These are phyloP conservation scores for Synergus japonicus DNA, from an alignment of 2,888 invertebrate genomes.

Conservation along the genomic window DNA sequence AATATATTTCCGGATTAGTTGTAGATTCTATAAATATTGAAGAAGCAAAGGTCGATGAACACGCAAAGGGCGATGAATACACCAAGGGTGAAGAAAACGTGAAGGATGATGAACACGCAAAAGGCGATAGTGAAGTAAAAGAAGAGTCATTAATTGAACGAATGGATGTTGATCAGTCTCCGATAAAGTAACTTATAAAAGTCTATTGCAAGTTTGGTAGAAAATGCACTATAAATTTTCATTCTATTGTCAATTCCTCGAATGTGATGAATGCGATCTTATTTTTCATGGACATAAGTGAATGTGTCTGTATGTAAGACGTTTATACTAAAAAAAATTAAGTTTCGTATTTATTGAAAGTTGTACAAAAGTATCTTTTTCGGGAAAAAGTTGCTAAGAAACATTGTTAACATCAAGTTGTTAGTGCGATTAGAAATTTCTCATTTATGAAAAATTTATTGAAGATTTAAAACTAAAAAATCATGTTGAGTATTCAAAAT, in stretches of 20 bases:
- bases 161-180: constrained; percentile 66
- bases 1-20: neutral
- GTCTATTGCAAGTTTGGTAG: neutral
- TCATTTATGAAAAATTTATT: constrained; percentile 42
- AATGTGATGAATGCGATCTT: constrained; percentile 28
- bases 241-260: constrained; percentile 18
- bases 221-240: constrained; percentile 16
- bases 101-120: neutral
- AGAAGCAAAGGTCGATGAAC: neutral
- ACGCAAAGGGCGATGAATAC: constrained; percentile 6
- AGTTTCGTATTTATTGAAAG: constrained; percentile 11
- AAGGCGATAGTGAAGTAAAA: constrained; percentile 12
- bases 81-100: neutral
- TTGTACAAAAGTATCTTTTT: constrained; percentile 4
- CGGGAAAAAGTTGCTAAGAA: neutral
- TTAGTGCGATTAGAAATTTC: constrained; percentile 1
- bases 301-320: constrained; percentile 29
- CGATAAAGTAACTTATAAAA: constrained; percentile 44
- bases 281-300: constrained; percentile 27
- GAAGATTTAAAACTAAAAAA: constrained; percentile 48
- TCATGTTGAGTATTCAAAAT: constrained; percentile 42
- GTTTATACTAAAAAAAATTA: neutral
- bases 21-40: neutral
- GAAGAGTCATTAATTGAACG: constrained; percentile 55
- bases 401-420: neutral